These are phyloP conservation scores for Tympanuchus pallidicinctus DNA, from an alignment of 2,113 vertebrate genomes.

Conservation along the genomic window DNA sequence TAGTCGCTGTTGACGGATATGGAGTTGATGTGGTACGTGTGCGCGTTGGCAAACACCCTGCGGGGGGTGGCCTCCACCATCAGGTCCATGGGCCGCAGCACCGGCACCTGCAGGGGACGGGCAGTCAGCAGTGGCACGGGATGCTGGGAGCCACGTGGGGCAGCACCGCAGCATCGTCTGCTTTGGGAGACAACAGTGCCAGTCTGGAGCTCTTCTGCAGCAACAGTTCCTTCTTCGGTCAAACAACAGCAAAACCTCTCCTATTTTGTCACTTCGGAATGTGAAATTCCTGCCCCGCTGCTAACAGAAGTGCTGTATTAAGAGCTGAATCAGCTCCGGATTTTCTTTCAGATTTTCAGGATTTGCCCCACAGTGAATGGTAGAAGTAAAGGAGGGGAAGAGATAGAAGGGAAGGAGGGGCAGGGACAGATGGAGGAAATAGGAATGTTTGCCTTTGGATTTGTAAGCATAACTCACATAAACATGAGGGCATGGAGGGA, in stretches of 20 bases:
- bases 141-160: no score
- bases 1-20: conserved; percentile 98
- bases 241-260: background rate
- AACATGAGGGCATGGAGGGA: background rate
- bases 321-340: background rate
- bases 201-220: background rate
- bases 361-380: background rate
- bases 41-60: conserved; percentile 92
- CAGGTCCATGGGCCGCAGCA: conserved; percentile 95
- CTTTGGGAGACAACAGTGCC: no score
- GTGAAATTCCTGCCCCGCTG: background rate
- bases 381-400: background rate
- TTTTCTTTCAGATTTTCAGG: background rate
- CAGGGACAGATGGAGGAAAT: background rate
- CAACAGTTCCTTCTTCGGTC: background rate
- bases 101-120: conserved; percentile 81
- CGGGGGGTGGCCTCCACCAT: conserved; percentile 96
- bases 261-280: background rate
- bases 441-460: background rate
- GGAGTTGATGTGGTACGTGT: conserved; percentile 98
- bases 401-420: background rate
- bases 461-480: background rate
- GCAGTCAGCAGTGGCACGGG: background rate
- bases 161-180: no score
- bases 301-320: background rate